These are phyloP conservation scores for Ophraella communa DNA, from an alignment of 2,888 invertebrate genomes.

Conservation along the genomic window DNA sequence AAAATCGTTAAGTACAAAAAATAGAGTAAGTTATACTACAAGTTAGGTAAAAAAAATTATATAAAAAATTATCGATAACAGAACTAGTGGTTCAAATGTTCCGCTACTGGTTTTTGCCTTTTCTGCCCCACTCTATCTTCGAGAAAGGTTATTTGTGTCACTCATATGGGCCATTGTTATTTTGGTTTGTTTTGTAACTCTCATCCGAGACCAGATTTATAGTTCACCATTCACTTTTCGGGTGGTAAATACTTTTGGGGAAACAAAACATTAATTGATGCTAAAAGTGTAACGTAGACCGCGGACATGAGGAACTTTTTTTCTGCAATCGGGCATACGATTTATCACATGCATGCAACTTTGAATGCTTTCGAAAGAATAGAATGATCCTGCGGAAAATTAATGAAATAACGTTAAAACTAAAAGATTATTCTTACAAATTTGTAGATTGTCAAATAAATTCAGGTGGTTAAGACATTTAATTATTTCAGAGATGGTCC, in stretches of 20 bases:
- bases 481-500: too few relatives aligned
- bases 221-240: slow-evolving; percentile 46
- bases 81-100: too few relatives aligned
- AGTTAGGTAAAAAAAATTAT: too few relatives aligned
- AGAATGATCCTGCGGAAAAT: too few relatives aligned
- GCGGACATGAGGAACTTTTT: slow-evolving; percentile 36
- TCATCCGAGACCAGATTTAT: slow-evolving; percentile 52
- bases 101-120: slow-evolving; percentile 23
- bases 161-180: slow-evolving; percentile 59
- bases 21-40: too few relatives aligned
- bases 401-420: too few relatives aligned
- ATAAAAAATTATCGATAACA: too few relatives aligned
- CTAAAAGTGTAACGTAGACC: slow-evolving; percentile 50
- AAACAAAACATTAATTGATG: slow-evolving; percentile 54
- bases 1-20: too few relatives aligned
- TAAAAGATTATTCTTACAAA: too few relatives aligned
- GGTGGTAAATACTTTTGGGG: slow-evolving; percentile 47
- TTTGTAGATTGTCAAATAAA: too few relatives aligned
- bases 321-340: slow-evolving; percentile 36
- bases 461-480: too few relatives aligned
- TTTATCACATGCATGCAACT: slow-evolving; percentile 38
- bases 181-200: slow-evolving; percentile 60
- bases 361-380: too few relatives aligned
- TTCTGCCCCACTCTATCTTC: slow-evolving; percentile 26
- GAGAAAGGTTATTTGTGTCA: slow-evolving; percentile 58